Percentiles rank a stretch among this genome's conserved stretches.
These are phyloP conservation scores for Leucopsar rothschildi DNA, from an alignment of 2,113 vertebrate species.

Conservation along the genomic window DNA sequence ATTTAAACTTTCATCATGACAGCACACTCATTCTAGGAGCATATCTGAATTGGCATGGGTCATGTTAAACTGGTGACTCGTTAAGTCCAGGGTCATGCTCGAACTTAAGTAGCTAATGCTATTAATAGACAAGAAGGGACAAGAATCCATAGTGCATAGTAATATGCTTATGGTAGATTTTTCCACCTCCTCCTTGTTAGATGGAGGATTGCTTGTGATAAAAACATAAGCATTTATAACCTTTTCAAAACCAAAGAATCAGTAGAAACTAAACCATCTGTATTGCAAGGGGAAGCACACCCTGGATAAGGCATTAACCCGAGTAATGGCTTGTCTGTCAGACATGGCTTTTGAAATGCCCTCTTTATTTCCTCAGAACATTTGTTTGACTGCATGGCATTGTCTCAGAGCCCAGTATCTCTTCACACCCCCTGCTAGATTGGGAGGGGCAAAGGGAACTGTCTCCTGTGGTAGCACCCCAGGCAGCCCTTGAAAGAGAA, in stretches of 20 bases:
- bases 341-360: background rate
- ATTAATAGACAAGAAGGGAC: background rate
- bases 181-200: background rate
- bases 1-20: background rate
- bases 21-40: background rate
- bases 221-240: background rate
- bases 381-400: background rate
- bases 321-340: background rate
- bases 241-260: background rate
- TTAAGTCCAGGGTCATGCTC: background rate
- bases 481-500: background rate
- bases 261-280: background rate
- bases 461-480: background rate
- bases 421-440: background rate
- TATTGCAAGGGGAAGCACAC: background rate
- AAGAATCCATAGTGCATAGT: background rate
- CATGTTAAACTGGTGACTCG: background rate
- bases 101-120: background rate
- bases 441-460: background rate
- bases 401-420: background rate
- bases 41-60: background rate
- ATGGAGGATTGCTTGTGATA: background rate
- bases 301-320: background rate
- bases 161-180: background rate
- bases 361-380: background rate